Evolutionary conservation across 2,888 invertebrate species (phyloP).

Genomic region (Phrixothrix hirtus): DNA sequence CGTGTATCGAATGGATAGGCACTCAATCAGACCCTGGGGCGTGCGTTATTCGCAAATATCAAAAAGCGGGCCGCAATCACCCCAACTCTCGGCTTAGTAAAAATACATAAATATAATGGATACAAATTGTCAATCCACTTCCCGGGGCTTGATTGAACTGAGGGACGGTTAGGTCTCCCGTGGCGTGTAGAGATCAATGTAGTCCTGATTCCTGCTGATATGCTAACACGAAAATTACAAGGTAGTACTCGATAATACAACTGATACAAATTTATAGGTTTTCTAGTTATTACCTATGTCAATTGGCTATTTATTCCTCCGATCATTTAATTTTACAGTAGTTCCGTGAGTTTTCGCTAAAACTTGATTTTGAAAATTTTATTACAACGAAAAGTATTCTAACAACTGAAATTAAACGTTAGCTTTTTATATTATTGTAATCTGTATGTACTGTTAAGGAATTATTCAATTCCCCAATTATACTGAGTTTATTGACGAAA

Average conservation of each 20-base stretch:
- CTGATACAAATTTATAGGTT: slow-evolving; percentile 35
- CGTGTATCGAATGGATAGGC: slow-evolving; percentile 48
- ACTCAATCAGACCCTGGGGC: slow-evolving; percentile 48
- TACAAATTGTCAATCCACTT: slow-evolving; percentile 54
- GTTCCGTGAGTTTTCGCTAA: too few relatives aligned
- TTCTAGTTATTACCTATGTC: slow-evolving; percentile 11
- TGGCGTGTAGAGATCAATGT: slow-evolving; percentile 39
- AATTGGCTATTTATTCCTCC: too few relatives aligned
- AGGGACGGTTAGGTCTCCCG: slow-evolving; percentile 35
- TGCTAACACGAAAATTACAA: slow-evolving; percentile 45
- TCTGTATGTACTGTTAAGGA: too few relatives aligned
- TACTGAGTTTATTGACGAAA: too few relatives aligned
- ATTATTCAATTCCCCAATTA: too few relatives aligned
- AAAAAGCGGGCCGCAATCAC: slow-evolving; percentile 44
- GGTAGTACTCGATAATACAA: slow-evolving; percentile 35
- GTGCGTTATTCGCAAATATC: slow-evolving; percentile 49
- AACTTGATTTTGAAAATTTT: too few relatives aligned
- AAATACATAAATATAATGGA: slow-evolving; percentile 55
- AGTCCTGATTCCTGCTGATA: slow-evolving; percentile 39
- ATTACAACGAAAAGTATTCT: too few relatives aligned
- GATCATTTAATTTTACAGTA: too few relatives aligned
- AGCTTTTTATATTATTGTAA: too few relatives aligned
- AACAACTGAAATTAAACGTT: too few relatives aligned
- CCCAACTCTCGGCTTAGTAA: slow-evolving; percentile 48
- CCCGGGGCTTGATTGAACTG: slow-evolving; percentile 52